These are phyloP conservation scores for Heliconius eleuchia DNA, from an alignment of 1,140 invertebrate genomes.

Conservation along the genomic window DNA sequence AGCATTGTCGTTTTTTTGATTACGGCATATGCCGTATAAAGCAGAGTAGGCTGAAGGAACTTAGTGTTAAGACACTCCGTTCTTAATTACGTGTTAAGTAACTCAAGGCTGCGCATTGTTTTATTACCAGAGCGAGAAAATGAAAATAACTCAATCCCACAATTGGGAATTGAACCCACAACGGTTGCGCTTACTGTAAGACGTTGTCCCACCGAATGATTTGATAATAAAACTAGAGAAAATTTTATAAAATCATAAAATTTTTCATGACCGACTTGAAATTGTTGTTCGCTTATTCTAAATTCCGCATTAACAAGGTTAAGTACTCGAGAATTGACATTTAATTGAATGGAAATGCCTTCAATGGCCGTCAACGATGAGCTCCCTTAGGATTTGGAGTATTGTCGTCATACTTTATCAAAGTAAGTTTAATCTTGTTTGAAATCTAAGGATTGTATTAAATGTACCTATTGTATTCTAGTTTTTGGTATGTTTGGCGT, in stretches of 20 bases:
- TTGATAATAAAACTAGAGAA: not conserved
- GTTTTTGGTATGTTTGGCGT: too few relatives aligned
- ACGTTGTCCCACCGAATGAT: not conserved
- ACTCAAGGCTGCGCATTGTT: not conserved
- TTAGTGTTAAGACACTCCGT: not conserved
- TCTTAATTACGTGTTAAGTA: not conserved
- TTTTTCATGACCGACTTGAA: constrained; percentile 57
- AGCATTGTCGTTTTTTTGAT: not conserved
- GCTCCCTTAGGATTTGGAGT: constrained; percentile 56
- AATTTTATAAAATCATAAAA: too few relatives aligned
- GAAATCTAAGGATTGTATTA: not conserved
- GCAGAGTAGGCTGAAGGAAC: not conserved
- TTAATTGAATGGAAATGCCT: constrained; percentile 43
- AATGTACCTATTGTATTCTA: not conserved
- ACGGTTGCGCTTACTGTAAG: not conserved
- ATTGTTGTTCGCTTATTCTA: constrained; percentile 48
- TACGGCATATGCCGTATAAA: not conserved
- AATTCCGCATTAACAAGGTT: constrained; percentile 20
- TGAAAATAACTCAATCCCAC: not conserved
- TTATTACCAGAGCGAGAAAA: not conserved
- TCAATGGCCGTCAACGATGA: constrained; percentile 44
- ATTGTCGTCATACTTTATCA: constrained; percentile 60
- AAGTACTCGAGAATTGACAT: constrained; percentile 41
- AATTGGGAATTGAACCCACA: not conserved
- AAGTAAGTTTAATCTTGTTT: constrained; percentile 53